Percentiles rank a stretch among this genome's conserved stretches.
These are phyloP conservation scores for Gadus chalcogrammus DNA, from an alignment of 2,113 vertebrate genomes.

Conservation along the genomic window DNA sequence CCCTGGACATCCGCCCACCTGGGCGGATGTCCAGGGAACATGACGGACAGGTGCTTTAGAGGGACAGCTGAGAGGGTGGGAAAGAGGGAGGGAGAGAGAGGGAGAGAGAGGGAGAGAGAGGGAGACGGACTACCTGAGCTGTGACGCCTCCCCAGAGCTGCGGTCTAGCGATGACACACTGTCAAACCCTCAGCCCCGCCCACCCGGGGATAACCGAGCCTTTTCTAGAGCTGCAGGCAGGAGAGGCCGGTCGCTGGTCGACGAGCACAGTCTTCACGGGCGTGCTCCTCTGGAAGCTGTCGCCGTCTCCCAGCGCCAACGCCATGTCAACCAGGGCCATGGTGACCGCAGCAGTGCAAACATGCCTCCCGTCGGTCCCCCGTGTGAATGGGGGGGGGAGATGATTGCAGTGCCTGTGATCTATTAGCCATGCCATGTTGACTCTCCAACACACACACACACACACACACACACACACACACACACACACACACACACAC, in stretches of 20 bases:
- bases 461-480: conserved; percentile 35
- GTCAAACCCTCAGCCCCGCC: conserved; percentile 19
- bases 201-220: conserved; percentile 8
- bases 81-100: not conserved
- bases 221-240: conserved; percentile 17
- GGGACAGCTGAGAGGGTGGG: conserved; percentile 23
- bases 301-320: conserved; percentile 22
- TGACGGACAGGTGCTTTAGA: too few species aligned
- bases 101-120: too few species aligned
- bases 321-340: conserved; percentile 6
- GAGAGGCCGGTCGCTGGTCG: not conserved
- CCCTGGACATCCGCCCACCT: too few species aligned
- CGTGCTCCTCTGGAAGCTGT: not conserved
- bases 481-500: conserved; percentile 28
- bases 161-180: conserved; percentile 5
- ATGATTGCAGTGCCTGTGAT: not conserved
- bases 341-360: conserved; percentile 45
- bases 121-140: conserved; percentile 36
- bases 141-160: conserved; percentile 27
- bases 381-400: conserved; percentile 42
- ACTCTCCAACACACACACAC: too few species aligned
- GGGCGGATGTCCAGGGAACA: too few species aligned
- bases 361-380: conserved; percentile 34
- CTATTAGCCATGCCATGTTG: not conserved
- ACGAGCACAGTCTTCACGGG: not conserved